These are phyloP conservation scores for Cryptus armator DNA, from an alignment of 2,888 invertebrate species.

Conservation along the genomic window DNA sequence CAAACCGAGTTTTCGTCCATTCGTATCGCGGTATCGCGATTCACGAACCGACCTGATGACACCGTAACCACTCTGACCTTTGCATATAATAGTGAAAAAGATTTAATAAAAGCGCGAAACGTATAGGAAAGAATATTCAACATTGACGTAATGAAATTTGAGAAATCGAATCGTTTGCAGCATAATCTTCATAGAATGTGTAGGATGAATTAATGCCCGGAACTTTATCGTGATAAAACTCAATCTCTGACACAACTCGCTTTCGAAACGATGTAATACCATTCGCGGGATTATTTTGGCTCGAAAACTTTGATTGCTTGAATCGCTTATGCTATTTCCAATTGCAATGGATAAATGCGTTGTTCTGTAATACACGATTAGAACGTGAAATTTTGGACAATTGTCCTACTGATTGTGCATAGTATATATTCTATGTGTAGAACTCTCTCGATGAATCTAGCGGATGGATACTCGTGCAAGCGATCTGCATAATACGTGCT, in stretches of 20 bases:
- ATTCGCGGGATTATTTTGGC: conserved; percentile 25
- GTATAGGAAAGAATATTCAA: background rate
- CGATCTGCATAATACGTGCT: conserved; percentile 68
- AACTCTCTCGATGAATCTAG: conserved; percentile 26
- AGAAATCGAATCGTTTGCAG: background rate
- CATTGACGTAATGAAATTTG: background rate
- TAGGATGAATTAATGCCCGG: conserved; percentile 10
- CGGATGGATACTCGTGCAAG: conserved; percentile 47
- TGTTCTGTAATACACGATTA: conserved; percentile 11
- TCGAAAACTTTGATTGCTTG: conserved; percentile 9
- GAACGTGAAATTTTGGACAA: conserved; percentile 18
- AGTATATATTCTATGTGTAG: conserved; percentile 3
- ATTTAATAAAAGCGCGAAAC: background rate
- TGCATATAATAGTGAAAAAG: background rate
- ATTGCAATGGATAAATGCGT: background rate
- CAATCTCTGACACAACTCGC: background rate
- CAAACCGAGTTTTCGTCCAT: background rate
- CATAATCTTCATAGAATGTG: conserved; percentile 17
- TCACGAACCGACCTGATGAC: background rate
- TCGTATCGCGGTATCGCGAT: background rate
- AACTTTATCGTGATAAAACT: background rate
- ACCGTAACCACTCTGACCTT: background rate
- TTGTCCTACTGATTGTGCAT: background rate
- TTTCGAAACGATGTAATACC: conserved; percentile 15
- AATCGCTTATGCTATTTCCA: conserved; percentile 23